Base-by-base conservation (phyloP, 1,140 invertebrate species). In the Zaprionus nigranus region DNA sequence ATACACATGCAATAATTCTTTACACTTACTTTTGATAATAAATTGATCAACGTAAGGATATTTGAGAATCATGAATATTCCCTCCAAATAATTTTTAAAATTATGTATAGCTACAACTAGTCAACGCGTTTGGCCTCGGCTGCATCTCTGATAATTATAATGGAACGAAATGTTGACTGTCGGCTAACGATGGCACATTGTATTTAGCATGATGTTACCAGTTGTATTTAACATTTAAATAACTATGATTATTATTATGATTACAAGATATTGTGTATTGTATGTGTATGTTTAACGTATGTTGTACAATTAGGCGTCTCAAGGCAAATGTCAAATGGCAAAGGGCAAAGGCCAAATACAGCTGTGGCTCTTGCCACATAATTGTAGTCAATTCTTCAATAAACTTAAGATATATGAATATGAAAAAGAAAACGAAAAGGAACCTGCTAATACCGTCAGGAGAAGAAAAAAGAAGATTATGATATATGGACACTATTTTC, bases 1-100 rank as follows among this genome's bases (percentile, higher is more conserved):
- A 67, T 65, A 77, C 72, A 75, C 72, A 74, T 59, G 54, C 54
- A 68, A 74, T 56, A 57, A 59, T 70, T 65, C 65, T 62, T 75
- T 70, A 75, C 65, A 75, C 54, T 61, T 56, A 36, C 20, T 62
- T 82, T 86, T 64, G 56, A 82, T 87, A 74, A 66, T 20, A 77
- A 80, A 82, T 51, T 62, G 63, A 79, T 79, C 73, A 77, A 80
- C 49, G 76, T 74, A 77, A 85, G 70, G 70, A 85, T 90, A 82
- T 85, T 87, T 83, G 62, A 77, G 64, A 91, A 91, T 91, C 90
- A 91, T 91, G 85, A 91, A 91, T 91, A 91, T 91, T 91, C 90
- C 90, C 90, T 91, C 90, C 90, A 91, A 90, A 91, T 91, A 91
- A 91, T 90, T 91, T 90, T 86, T 77, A 82, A 91, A 88, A 91